A percentile compares a stretch with the other conserved stretches of the same genome.
These are phyloP conservation scores for Pavo muticus DNA, from an alignment of 2,113 vertebrate species.

Conservation along the genomic window DNA sequence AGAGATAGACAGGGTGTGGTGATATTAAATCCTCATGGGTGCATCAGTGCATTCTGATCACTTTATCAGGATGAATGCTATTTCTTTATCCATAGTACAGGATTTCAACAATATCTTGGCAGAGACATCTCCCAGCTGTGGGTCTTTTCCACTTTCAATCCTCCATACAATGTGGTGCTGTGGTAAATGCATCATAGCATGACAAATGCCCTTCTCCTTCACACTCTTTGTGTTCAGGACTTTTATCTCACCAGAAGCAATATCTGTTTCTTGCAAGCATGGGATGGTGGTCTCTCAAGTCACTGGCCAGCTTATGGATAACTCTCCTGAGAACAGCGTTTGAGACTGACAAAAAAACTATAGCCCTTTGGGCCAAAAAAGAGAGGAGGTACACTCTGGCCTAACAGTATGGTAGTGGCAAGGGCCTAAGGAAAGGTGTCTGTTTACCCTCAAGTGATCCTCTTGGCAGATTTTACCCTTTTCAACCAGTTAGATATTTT, in stretches of 20 bases:
- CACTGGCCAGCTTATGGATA: neutral
- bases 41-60: neutral
- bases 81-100: neutral
- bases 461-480: neutral
- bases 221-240: fast-evolving
- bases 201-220: neutral
- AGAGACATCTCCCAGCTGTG: neutral
- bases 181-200: neutral
- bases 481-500: neutral
- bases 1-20: neutral
- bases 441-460: neutral
- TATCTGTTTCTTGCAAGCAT: neutral
- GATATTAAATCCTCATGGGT: neutral
- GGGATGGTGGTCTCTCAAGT: neutral
- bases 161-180: neutral
- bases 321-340: neutral
- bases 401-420: neutral
- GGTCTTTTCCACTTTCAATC: neutral
- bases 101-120: neutral
- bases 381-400: neutral
- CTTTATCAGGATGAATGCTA: neutral
- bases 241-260: neutral
- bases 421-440: neutral
- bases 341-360: neutral
- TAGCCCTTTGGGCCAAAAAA: fast-evolving